phyloP scores from a whole-genome alignment of 2,888 invertebrate genomes.

The Caenorhabditis imperialis region DNA sequence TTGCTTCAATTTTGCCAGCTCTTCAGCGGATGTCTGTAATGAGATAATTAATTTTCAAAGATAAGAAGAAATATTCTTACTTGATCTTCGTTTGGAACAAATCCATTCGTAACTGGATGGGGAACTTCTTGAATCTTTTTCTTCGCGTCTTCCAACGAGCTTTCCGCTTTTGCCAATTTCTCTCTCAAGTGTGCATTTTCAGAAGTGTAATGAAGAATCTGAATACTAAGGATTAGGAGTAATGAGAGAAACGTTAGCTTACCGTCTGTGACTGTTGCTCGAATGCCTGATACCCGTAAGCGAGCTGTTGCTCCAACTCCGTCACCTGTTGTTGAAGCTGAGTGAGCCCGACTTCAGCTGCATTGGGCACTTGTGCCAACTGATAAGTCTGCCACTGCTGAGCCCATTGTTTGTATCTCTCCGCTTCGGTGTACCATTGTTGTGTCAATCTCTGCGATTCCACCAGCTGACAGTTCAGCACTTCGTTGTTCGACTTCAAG shows the following conservation, averaged over 20 bases:
- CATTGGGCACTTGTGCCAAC: conserved; percentile 71
- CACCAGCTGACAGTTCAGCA: conserved; percentile 28
- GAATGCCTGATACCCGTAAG: conserved; percentile 75
- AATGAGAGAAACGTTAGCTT: background rate
- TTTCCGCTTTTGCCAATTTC: conserved; percentile 21
- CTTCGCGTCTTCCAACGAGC: conserved; percentile 18
- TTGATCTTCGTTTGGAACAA: conserved; percentile 7
- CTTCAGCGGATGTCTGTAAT: too few species aligned
- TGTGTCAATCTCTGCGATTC: conserved; percentile 59
- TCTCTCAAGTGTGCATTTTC: conserved; percentile 46
- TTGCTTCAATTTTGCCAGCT: conserved; percentile 82
- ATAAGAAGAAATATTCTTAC: background rate
- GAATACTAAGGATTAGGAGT: background rate
- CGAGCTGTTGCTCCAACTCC: conserved; percentile 73
- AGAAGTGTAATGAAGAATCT: conserved; percentile 49
- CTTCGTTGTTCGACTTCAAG: conserved; percentile 27
- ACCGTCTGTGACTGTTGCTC: conserved; percentile 77
- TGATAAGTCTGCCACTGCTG: conserved; percentile 77
- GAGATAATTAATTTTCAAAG: too few species aligned
- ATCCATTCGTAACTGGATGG: conserved; percentile 10
- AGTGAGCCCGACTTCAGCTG: conserved; percentile 62
- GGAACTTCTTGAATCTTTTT: conserved; percentile 9
- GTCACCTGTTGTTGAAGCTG: conserved; percentile 70
- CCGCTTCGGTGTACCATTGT: conserved; percentile 75
- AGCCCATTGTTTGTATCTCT: conserved; percentile 73